Percentiles rank a stretch among this genome's conserved stretches.
Evolutionary conservation across 2,113 vertebrate genomes (phyloP).

Genomic region (Ramphastos sulfuratus): DNA sequence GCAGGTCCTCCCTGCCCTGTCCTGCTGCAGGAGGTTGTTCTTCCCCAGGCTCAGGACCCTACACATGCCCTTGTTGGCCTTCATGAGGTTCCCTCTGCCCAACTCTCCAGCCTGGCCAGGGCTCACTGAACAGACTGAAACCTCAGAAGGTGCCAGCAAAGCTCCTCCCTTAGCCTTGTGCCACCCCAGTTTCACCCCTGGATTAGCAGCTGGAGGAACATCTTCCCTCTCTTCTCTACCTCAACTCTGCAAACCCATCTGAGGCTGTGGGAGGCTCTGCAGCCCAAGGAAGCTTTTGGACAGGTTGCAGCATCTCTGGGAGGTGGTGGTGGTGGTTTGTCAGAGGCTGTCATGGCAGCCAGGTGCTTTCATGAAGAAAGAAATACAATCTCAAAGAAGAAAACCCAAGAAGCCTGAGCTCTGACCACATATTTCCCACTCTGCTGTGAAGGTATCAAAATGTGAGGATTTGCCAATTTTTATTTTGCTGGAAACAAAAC

Average conservation of each 20-base stretch:
- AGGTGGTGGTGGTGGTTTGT: background rate
- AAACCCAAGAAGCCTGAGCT: background rate
- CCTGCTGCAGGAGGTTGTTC: too few relatives aligned
- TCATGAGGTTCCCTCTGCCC: too few relatives aligned
- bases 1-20: too few relatives aligned
- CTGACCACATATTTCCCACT: slow-evolving; percentile 43
- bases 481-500: slow-evolving; percentile 2
- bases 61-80: too few relatives aligned
- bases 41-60: too few relatives aligned
- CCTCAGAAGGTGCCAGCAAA: background rate
- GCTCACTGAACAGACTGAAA: background rate
- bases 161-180: background rate
- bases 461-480: background rate
- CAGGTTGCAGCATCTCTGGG: slow-evolving; percentile 23
- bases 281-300: slow-evolving; percentile 32
- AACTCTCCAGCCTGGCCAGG: too few relatives aligned
- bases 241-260: background rate
- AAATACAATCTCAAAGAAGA: background rate
- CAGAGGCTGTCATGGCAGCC: background rate
- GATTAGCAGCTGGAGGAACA: background rate
- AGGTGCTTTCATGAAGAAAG: slow-evolving; percentile 44
- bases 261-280: background rate
- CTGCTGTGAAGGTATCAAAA: slow-evolving; percentile 62
- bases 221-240: background rate
- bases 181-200: background rate